Evolutionary conservation across 2,888 invertebrate genomes (phyloP).

Genomic region (Allolobophora icterica): DNA sequence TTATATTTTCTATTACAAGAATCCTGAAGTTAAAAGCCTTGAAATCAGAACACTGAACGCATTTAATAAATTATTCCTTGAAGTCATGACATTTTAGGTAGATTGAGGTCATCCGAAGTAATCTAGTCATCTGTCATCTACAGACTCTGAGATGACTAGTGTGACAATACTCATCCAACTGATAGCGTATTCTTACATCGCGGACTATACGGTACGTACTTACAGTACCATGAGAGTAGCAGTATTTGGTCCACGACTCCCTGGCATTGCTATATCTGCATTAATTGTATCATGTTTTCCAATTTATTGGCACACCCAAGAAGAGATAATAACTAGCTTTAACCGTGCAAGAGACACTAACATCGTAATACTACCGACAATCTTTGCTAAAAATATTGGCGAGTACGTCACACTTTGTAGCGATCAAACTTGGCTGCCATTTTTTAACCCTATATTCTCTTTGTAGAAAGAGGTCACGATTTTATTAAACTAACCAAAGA

Average conservation of each 20-base stretch:
- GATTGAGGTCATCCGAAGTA: background rate
- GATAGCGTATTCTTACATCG: background rate
- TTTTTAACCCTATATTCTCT: background rate
- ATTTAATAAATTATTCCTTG: background rate
- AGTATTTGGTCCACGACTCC: background rate
- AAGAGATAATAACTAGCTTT: background rate
- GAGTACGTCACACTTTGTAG: background rate
- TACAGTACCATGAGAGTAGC: background rate
- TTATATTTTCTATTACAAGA: background rate
- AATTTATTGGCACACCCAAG: background rate
- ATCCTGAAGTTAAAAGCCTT: background rate
- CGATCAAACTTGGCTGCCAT: constrained; percentile 2
- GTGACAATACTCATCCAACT: background rate
- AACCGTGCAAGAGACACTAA: background rate
- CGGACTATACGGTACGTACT: background rate
- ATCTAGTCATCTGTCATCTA: background rate
- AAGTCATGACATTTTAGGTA: background rate
- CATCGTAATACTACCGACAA: background rate
- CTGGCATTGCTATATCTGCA: background rate
- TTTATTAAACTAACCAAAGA: background rate
- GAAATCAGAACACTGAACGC: background rate
- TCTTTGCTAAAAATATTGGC: background rate
- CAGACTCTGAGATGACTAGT: background rate
- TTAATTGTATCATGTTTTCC: background rate
- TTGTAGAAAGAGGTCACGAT: background rate